Base-by-base conservation (phyloP, 1,140 invertebrate species). In the Drosophila paulistorum region DNA sequence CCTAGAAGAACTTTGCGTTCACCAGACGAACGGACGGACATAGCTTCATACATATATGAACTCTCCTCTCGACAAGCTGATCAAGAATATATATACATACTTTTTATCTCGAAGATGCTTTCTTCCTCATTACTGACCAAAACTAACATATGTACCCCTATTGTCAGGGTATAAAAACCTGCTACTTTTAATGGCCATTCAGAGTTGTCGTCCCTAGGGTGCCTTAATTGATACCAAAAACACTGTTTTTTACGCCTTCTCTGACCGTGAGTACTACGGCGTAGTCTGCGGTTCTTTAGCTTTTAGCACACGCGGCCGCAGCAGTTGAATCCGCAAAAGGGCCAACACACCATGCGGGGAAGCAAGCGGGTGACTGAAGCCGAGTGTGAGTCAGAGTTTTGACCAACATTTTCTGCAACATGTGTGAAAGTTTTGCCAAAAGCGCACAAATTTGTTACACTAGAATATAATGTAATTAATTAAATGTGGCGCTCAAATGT, bases 291-390 rank as follows among this genome's bases (percentile, higher is more conserved):
- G 73, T 76, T 71, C 79, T 79, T 82, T 66, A 85, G 82, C 82
- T 86, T 86, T 86, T 86, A 86, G 76, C 60, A 83, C 65, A 54
- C 67, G 79, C 76, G 76, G 80, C 85, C 76, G 65, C 82, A 86
- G 58, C 54, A 71, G 65, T 67, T 73, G 57, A 57, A 75, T 57
- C 81, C 71, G 54, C 78, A 26, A 86, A 65, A 74, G 69, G 66
- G 45, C 20, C 10, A 51, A 23, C 45, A 51, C 10, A 2, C 9
- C 14, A 17, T 7, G 14, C 45, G 17, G 35, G 35, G 1, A 48
- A 20, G 41, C 2, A 17, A 10, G 45, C 7, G 14, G 7, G 45
- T 9, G 7, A 17, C 0, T 17, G 45, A 17, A 14, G 9, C 14
- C 2, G 10, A n/a, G 37, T 4, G 7, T 10, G 17, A 23, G 45